Percentiles rank a stretch among this genome's conserved stretches.
phyloP scores from a whole-genome alignment of 2,797 vertebrate species.

The Sebastes steindachneri region DNA sequence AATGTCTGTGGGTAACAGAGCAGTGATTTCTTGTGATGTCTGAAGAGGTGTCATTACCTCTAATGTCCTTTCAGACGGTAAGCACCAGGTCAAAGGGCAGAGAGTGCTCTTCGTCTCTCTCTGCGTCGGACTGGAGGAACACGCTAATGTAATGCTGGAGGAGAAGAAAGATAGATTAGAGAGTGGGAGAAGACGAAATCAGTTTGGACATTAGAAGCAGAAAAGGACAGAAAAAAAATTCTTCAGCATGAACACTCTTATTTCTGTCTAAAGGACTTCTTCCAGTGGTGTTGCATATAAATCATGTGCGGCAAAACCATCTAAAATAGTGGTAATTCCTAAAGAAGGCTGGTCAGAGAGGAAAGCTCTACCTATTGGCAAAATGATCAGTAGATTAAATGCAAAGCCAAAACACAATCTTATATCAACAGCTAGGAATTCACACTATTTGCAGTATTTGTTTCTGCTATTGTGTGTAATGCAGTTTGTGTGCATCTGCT shows the following conservation, averaged over 20 bases:
- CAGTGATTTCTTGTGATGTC: conserved; percentile 56
- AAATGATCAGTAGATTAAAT: background rate
- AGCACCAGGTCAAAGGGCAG: conserved; percentile 65
- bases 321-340: background rate
- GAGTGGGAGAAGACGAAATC: background rate
- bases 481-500: conserved; percentile 14
- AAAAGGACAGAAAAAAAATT: background rate
- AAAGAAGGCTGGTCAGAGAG: background rate
- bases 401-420: background rate
- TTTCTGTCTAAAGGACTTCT: background rate
- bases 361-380: background rate
- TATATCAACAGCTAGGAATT: background rate
- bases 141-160: background rate
- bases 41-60: conserved; percentile 66
- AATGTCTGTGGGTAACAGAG: conserved; percentile 50
- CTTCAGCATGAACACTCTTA: background rate
- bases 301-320: background rate
- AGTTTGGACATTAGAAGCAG: background rate
- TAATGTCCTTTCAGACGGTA: conserved; percentile 57
- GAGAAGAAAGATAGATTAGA: background rate
- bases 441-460: background rate
- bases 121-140: background rate
- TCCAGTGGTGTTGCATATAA: background rate
- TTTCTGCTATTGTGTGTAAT: background rate
- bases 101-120: conserved; percentile 35